Percentiles rank a stretch among this genome's conserved stretches.
Conservation (phyloP, 1,140 invertebrate genomes). For the Thaumetopoea pityocampa region DNA sequence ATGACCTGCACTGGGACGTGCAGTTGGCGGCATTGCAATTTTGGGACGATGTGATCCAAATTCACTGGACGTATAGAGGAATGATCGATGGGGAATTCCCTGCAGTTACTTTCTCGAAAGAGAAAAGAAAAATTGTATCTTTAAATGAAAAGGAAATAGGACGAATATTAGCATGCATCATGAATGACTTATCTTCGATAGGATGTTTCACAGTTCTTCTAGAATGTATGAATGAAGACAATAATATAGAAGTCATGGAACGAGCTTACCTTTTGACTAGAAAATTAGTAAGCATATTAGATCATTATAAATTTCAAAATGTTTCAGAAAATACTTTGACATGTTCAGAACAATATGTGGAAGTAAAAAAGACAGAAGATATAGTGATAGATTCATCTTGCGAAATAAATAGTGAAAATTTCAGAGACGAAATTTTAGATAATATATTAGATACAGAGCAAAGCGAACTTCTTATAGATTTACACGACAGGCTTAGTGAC, state of each 20-base stretch:
- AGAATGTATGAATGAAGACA: slow-evolving; percentile 78
- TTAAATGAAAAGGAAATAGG: slow-evolving; percentile 80
- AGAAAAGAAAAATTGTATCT: slow-evolving; percentile 81
- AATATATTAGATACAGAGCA: slow-evolving; percentile 77
- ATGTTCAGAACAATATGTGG: slow-evolving; percentile 24
- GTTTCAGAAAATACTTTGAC: slow-evolving; percentile 17
- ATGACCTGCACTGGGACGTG: slow-evolving; percentile 85
- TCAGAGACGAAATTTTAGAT: slow-evolving; percentile 69
- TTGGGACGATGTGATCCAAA: slow-evolving; percentile 79
- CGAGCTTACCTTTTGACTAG: slow-evolving; percentile 74
- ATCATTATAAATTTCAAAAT: slow-evolving; percentile 74
- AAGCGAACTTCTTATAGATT: slow-evolving; percentile 76
- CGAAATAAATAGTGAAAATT: slow-evolving; percentile 4
- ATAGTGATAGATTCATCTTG: slow-evolving; percentile 24
- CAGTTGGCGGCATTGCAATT: slow-evolving; percentile 80
- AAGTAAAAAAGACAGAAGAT: slow-evolving; percentile 1
- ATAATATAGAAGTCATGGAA: slow-evolving; percentile 80
- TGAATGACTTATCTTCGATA: slow-evolving; percentile 77
- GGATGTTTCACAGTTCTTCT: slow-evolving; percentile 80
- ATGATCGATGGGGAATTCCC: slow-evolving; percentile 85
- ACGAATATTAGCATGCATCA: slow-evolving; percentile 77
- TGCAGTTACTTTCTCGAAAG: slow-evolving; percentile 82
- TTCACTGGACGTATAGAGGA: slow-evolving; percentile 79
- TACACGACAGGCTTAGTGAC: slow-evolving; percentile 57
- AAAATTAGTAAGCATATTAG: slow-evolving; percentile 72